Evolutionary conservation across 2,797 vertebrate species (phyloP).

Genomic region (Corythornis leucogaster): DNA sequence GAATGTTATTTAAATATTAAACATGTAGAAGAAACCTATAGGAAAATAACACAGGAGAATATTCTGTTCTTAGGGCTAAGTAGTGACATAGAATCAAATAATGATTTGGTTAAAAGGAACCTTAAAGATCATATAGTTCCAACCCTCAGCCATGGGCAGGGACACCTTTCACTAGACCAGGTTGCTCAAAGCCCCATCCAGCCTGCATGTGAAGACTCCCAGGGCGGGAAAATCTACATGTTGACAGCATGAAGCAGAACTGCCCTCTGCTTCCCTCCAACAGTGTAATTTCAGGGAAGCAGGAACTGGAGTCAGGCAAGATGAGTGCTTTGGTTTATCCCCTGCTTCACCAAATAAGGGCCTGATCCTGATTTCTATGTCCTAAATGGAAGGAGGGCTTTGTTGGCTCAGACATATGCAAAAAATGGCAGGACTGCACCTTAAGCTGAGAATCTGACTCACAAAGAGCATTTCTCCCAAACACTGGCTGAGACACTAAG

Average conservation of each 20-base stretch:
- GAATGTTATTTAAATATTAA: constrained; percentile 65
- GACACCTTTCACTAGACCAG: not conserved
- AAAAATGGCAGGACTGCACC: not conserved
- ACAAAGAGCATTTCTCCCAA: not conserved
- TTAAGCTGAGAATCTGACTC: not conserved
- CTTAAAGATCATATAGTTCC: not conserved
- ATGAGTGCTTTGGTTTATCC: constrained; percentile 26
- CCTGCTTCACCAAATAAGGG: constrained; percentile 46
- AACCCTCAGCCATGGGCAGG: not conserved
- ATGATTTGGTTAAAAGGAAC: not conserved
- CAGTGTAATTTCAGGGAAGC: constrained; percentile 21
- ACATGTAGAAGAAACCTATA: constrained; percentile 26
- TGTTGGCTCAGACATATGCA: not conserved
- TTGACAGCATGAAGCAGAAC: not conserved
- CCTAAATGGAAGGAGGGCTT: constrained; percentile 22
- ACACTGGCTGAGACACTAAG: not conserved
- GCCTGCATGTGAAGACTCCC: not conserved
- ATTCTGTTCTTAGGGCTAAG: constrained; percentile 29
- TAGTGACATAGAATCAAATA: not conserved
- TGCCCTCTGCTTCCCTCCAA: constrained; percentile 12
- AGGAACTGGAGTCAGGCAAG: constrained; percentile 35
- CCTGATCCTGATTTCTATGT: constrained; percentile 25
- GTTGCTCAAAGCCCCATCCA: not conserved
- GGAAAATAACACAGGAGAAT: constrained; percentile 14
- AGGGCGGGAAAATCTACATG: not conserved